phyloP scores from a whole-genome alignment of 2,113 vertebrate genomes.

The Siphamia tubifer region DNA sequence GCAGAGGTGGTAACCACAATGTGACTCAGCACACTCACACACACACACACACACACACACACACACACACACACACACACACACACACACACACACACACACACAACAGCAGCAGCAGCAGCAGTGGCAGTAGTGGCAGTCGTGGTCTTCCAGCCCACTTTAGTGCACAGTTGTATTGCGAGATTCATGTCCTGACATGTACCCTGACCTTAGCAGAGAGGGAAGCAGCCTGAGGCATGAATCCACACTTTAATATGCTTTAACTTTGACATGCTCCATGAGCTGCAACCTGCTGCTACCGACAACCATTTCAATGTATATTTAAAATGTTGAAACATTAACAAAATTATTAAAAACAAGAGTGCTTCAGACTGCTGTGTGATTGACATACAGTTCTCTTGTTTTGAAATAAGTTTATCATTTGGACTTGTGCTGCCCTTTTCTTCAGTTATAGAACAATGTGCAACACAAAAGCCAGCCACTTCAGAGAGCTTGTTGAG shows the following conservation, averaged over 20 bases:
- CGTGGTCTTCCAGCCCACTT: conserved; percentile 36
- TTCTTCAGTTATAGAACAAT: conserved; percentile 49
- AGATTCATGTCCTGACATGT: conserved; percentile 67
- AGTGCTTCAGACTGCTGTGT: background rate
- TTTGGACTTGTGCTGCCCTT: conserved; percentile 36
- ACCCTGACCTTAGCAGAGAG: conserved; percentile 51
- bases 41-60: conserved; percentile 8
- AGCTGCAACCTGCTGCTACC: conserved; percentile 28
- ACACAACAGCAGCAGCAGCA: too few relatives aligned
- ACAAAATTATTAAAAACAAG: conserved; percentile 16
- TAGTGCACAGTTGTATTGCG: conserved; percentile 21
- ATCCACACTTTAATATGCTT: conserved; percentile 51
- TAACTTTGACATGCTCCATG: conserved; percentile 36
- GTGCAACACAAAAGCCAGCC: conserved; percentile 73
- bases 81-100: conserved; percentile 4
- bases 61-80: conserved; percentile 7
- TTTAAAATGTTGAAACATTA: background rate
- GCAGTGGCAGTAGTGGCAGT: too few relatives aligned
- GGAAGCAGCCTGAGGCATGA: conserved; percentile 34
- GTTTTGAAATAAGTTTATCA: conserved; percentile 53
- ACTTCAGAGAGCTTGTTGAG: conserved; percentile 75
- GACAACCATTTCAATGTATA: conserved; percentile 12
- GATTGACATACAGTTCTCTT: conserved; percentile 33
- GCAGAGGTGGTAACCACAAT: conserved; percentile 69
- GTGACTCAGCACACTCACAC: conserved; percentile 58